These are phyloP conservation scores for Heliconius eleuchia DNA, from an alignment of 1,140 invertebrate genomes.

Conservation along the genomic window DNA sequence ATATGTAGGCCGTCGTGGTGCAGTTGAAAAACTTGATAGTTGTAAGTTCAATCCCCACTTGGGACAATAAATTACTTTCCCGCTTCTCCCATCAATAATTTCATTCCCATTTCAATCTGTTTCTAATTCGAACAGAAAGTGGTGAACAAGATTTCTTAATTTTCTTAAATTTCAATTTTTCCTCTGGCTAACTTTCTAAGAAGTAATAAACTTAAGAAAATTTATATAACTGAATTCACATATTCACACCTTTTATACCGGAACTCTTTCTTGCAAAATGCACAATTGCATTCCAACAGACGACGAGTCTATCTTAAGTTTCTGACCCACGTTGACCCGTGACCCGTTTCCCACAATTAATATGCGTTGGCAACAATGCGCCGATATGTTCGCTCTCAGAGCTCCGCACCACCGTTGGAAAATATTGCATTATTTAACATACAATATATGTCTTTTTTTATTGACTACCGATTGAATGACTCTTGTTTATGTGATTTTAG, in stretches of 20 bases:
- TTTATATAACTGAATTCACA: neutral
- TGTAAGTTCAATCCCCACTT: too few species aligned
- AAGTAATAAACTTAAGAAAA: too few species aligned
- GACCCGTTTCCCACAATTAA: constrained; percentile 28
- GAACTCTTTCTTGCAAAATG: neutral
- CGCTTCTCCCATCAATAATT: too few species aligned
- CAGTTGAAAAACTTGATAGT: too few species aligned
- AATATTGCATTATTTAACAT: constrained; percentile 16
- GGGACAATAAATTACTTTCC: too few species aligned
- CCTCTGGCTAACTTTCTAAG: too few species aligned
- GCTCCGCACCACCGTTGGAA: constrained; percentile 12
- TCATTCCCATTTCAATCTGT: too few species aligned
- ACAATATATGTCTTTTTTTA: constrained; percentile 1
- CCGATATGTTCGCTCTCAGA: constrained; percentile 22
- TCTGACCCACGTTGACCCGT: constrained; percentile 23
- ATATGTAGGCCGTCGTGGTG: neutral
- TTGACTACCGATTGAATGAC: neutral
- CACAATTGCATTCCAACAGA: constrained; percentile 7
- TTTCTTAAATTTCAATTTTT: too few species aligned
- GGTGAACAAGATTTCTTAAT: too few species aligned
- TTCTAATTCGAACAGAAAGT: too few species aligned
- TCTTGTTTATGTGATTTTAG: neutral
- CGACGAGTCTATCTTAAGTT: neutral
- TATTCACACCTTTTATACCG: neutral
- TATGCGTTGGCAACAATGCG: constrained; percentile 26